phyloP scores from a whole-genome alignment of 2,888 invertebrate species.

The Callimorpha dominula region DNA sequence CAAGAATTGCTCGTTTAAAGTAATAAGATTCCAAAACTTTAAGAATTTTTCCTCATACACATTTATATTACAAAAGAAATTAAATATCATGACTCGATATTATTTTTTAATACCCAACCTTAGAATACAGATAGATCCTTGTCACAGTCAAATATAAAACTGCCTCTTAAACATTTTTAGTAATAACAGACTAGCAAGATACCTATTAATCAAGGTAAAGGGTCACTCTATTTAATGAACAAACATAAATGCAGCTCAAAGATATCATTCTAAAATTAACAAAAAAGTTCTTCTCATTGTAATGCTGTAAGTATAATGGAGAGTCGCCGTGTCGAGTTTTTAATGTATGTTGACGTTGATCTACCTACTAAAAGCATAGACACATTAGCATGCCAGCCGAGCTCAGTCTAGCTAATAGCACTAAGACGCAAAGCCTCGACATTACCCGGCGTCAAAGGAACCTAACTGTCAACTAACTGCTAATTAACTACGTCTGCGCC shows the following conservation, averaged over 20 bases:
- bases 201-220: not conserved
- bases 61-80: too few species aligned
- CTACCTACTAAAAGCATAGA: not conserved
- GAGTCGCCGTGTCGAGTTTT: not conserved
- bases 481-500: slow-evolving; percentile 71
- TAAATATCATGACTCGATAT: not conserved
- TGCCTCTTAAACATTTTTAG: too few species aligned
- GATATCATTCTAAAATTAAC: not conserved
- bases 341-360: not conserved
- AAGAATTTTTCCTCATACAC: too few species aligned
- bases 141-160: not conserved
- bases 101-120: too few species aligned
- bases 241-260: not conserved
- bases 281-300: not conserved
- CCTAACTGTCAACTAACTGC: slow-evolving; percentile 72
- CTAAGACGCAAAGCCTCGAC: slow-evolving; percentile 60
- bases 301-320: not conserved
- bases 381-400: slow-evolving; percentile 36
- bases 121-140: not conserved
- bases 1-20: too few species aligned
- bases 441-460: slow-evolving; percentile 70
- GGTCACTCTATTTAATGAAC: not conserved
- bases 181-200: not conserved
- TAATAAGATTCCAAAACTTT: too few species aligned
- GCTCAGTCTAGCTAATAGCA: slow-evolving; percentile 52